Conservation (phyloP, 1,140 invertebrate genomes). For the Drosophila auraria region DNA sequence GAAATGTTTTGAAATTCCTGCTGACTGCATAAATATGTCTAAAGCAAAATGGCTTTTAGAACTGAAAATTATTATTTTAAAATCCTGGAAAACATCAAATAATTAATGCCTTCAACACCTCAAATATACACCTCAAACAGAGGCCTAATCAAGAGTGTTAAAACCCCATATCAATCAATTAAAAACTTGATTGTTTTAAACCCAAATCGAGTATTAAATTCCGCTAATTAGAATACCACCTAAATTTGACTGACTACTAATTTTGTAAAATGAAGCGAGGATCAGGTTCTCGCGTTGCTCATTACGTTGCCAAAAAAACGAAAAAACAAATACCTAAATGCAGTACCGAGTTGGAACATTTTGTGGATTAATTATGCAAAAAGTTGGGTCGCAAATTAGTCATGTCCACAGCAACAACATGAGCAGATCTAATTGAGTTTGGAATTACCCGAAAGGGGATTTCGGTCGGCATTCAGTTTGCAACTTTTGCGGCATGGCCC, state of each 20-base stretch:
- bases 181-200: too few species aligned
- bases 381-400: conserved; percentile 18
- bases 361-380: conserved; percentile 43
- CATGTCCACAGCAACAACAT: conserved; percentile 18
- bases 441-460: conserved; percentile 34
- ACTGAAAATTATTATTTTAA: not conserved
- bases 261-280: not conserved
- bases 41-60: not conserved
- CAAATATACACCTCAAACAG: not conserved
- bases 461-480: conserved; percentile 24
- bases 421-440: conserved; percentile 40
- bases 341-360: conserved; percentile 34
- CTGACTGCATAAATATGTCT: not conserved
- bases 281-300: not conserved
- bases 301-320: not conserved
- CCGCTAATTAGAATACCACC: conserved; percentile 30
- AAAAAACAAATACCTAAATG: not conserved
- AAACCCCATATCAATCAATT: not conserved
- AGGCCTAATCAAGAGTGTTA: not conserved
- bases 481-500: conserved; percentile 22
- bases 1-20: not conserved
- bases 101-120: not conserved
- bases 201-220: not conserved
- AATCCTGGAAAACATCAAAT: not conserved
- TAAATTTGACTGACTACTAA: conserved; percentile 40